These are phyloP conservation scores for Pseudomyrmex sp. DNA, from an alignment of 1,140 invertebrate species.

Conservation along the genomic window DNA sequence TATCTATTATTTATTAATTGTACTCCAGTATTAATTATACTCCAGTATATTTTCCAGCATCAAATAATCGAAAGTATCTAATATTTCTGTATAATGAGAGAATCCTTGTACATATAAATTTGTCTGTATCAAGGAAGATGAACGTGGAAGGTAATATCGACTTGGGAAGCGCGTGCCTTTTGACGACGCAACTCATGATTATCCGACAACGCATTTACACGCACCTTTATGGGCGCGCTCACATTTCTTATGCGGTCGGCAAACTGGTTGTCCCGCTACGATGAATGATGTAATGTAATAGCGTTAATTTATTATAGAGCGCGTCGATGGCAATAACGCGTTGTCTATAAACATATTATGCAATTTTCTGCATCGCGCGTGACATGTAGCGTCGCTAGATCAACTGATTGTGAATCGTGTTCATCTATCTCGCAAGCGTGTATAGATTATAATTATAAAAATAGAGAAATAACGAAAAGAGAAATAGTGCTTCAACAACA, in stretches of 20 bases:
- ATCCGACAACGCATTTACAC: constrained; percentile 54
- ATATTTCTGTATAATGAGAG: not conserved
- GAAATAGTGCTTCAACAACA: too few relatives aligned
- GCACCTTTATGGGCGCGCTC: constrained; percentile 57
- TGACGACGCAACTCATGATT: constrained; percentile 52
- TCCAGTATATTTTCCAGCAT: not conserved
- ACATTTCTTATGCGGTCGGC: constrained; percentile 57
- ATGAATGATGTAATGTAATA: constrained; percentile 45
- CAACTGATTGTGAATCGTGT: not conserved
- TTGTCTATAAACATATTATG: constrained; percentile 55
- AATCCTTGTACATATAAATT: constrained; percentile 14
- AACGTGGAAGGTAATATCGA: constrained; percentile 27
- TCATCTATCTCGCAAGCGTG: not conserved
- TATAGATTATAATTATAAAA: not conserved
- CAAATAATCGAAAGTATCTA: too few relatives aligned
- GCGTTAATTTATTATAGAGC: constrained; percentile 62
- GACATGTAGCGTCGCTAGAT: not conserved
- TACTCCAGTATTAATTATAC: not conserved
- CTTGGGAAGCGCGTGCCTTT: constrained; percentile 50
- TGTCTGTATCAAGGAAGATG: constrained; percentile 4
- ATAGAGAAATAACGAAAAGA: not conserved
- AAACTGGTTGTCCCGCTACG: constrained; percentile 56
- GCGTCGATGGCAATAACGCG: constrained; percentile 26
- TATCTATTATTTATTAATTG: not conserved
- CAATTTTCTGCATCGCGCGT: constrained; percentile 31